phyloP scores from a whole-genome alignment of 37 sponge, comb jelly and placozoan species.

The Eunapius fragilis region DNA sequence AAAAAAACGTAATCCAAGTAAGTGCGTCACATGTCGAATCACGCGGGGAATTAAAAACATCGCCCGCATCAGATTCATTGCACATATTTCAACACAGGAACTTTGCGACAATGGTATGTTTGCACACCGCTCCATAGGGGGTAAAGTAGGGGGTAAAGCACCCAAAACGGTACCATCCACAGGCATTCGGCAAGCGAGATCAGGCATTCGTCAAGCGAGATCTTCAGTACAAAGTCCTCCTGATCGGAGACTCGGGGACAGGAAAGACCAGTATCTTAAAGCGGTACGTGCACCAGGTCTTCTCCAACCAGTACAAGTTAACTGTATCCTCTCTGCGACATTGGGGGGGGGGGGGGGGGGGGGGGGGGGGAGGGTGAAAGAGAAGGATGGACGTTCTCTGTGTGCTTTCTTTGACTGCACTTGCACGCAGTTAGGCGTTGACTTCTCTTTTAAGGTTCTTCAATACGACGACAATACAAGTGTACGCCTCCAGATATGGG shows the following conservation, averaged over 20 bases:
- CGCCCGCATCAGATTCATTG: too few relatives aligned
- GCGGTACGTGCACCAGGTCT: slow-evolving; percentile 99
- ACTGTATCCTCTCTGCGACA: slow-evolving; percentile 82
- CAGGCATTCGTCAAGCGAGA: slow-evolving; percentile 68
- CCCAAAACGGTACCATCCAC: background rate
- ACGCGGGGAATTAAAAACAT: too few relatives aligned
- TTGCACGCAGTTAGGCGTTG: slow-evolving; percentile 88
- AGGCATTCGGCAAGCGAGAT: slow-evolving; percentile 70
- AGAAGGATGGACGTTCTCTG: too few relatives aligned
- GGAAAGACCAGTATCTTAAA: slow-evolving; percentile 98
- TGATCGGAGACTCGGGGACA: slow-evolving; percentile 96
- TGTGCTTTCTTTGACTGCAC: background rate
- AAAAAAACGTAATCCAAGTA: too few relatives aligned
- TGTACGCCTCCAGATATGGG: slow-evolving; percentile 97
- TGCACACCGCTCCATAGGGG: too few relatives aligned
- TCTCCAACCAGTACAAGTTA: slow-evolving; percentile 96
- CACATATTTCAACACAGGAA: too few relatives aligned
- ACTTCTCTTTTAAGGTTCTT: slow-evolving; percentile 97
- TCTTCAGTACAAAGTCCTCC: slow-evolving; percentile 93
- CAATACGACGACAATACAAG: slow-evolving; percentile 90
- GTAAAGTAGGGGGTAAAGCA: too few relatives aligned
- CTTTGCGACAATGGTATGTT: too few relatives aligned
- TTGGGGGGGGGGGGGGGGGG: background rate
- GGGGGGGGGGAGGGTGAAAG: too few relatives aligned
- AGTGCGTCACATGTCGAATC: too few relatives aligned